Base-by-base conservation (phyloP, 2,888 invertebrate genomes). In the Argyresthia albistria region DNA sequence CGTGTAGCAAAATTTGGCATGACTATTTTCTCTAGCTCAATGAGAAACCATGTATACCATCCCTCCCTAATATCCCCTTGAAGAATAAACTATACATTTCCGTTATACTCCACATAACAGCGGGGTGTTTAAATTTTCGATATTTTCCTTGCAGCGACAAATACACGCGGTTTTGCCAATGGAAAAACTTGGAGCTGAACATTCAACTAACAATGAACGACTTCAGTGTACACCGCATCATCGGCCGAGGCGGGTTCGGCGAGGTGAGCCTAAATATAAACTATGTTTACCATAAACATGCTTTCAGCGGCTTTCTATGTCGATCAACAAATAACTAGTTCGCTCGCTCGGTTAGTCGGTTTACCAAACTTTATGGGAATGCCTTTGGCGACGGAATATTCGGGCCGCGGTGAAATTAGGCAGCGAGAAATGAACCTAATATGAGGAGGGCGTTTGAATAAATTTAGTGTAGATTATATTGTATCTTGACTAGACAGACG, bases 161-260 rank as follows among this genome's bases (percentile, higher is more conserved):
- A 91, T 99, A 98, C 89, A 99, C 98, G 68, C 93, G 99, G 73
- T 99, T 98, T 91, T 99, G 99, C 88, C 99, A 99, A 88, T 99
- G 99, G 99, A 99, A 99, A 90, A 99, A 99, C 88, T 92, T 99
- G 90, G 99, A 99, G 90, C 91, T 99, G 81, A 99, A 99, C 90
- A 99, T 99, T 80, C 97, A 98, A 94, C 90, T 99, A 83, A 98
- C 99, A 67, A 99, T 99, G 99, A 99, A 99, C 90, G 99, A 99
- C 92, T 99, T 99, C 90, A 98, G 98, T 86, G 99, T 99, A 63
- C 99, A 99, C 89, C 94, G 99, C 74, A 99, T 99, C 76, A 99
- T 99, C 70, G 99, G 99, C 25, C 91, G 99, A 62, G 99, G 99
- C 50, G 99, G 99, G 49, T 99, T 99, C 80, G 99, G 99, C 50